Conservation (phyloP, 2,113 vertebrate species). For the Numenius arquata region DNA sequence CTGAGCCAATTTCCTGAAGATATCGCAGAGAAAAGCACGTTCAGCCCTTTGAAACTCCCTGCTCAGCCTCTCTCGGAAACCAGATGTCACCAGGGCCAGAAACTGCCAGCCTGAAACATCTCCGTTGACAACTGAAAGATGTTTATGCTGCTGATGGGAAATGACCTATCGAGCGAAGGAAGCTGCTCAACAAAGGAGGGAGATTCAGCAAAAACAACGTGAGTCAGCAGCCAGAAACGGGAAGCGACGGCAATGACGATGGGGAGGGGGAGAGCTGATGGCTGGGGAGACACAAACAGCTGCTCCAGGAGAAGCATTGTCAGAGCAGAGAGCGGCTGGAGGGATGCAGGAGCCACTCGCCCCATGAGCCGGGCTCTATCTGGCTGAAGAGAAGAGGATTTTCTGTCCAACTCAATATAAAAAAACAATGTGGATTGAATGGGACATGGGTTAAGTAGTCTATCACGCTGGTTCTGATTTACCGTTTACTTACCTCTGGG, state of each 20-base stretch:
- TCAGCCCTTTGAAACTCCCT: neutral
- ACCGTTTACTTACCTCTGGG: neutral
- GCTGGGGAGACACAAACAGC: neutral
- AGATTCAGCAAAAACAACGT: neutral
- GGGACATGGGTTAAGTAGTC: neutral
- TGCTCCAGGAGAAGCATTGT: neutral
- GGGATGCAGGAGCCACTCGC: neutral
- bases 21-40: neutral
- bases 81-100: neutral
- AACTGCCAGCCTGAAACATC: neutral
- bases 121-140: neutral
- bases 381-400: neutral
- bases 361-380: fast-evolving
- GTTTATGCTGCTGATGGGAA: neutral
- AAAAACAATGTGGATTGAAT: neutral
- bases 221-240: neutral
- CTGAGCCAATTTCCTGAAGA: neutral
- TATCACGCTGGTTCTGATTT: neutral
- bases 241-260: fast-evolving
- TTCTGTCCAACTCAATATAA: neutral
- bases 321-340: neutral
- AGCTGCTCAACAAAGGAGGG: neutral
- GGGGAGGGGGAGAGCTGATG: neutral
- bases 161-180: fast-evolving
- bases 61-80: neutral